Percentiles rank a stretch among this genome's conserved stretches.
Evolutionary conservation across 2,113 vertebrate species (phyloP).

Genomic region (Silurus meridionalis): DNA sequence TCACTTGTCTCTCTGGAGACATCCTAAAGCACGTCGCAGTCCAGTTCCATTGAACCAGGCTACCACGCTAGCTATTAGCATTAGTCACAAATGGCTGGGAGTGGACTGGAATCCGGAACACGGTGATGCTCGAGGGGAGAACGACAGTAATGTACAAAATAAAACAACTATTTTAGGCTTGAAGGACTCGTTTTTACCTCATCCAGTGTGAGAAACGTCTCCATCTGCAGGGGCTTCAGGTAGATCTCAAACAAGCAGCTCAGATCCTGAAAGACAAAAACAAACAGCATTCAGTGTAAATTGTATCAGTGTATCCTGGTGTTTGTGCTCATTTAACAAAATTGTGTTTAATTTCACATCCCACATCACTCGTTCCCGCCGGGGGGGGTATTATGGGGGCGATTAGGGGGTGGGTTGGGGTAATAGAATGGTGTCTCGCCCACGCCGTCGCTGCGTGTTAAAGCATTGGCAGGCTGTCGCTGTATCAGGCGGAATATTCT

Average conservation of each 20-base stretch:
- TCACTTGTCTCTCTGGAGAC: slow-evolving; percentile 53
- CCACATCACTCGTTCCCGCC: background rate
- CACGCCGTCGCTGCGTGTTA: slow-evolving; percentile 43
- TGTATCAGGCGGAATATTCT: slow-evolving; percentile 63
- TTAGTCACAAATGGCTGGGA: slow-evolving; percentile 13
- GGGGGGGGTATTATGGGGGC: background rate
- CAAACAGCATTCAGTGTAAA: background rate
- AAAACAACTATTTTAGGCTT: background rate
- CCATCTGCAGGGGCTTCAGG: slow-evolving; percentile 91
- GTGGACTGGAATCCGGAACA: background rate
- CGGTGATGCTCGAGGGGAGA: background rate
- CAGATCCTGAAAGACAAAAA: slow-evolving; percentile 78
- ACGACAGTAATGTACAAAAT: background rate
- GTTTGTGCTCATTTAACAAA: background rate
- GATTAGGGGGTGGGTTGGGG: background rate
- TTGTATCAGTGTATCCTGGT: background rate
- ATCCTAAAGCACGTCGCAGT: slow-evolving; percentile 53
- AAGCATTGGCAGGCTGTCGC: slow-evolving; percentile 59
- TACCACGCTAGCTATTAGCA: slow-evolving; percentile 45
- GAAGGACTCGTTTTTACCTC: slow-evolving; percentile 77
- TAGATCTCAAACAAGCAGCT: slow-evolving; percentile 91
- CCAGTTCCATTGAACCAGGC: slow-evolving; percentile 34
- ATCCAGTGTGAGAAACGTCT: slow-evolving; percentile 92
- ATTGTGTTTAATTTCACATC: background rate
- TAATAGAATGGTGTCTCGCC: background rate